Conservation (phyloP, 2,888 invertebrate species). For the Ceratothoa steindachneri region DNA sequence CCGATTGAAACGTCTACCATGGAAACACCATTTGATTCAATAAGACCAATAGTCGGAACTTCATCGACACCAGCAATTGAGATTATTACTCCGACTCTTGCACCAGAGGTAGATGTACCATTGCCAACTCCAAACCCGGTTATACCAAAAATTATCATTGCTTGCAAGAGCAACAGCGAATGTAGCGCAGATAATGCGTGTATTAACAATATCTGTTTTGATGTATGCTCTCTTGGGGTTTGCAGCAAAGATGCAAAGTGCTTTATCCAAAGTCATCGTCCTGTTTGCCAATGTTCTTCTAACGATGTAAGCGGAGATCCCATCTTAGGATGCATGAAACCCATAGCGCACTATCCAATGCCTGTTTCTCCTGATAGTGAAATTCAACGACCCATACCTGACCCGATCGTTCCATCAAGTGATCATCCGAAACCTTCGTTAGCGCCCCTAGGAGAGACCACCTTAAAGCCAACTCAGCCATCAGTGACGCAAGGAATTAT, state of each 20-base stretch:
- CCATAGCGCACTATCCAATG: slow-evolving; percentile 13
- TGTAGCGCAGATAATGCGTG: slow-evolving; percentile 72
- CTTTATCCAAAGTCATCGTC: slow-evolving; percentile 65
- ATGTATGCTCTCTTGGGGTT: slow-evolving; percentile 67
- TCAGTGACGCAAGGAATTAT: slow-evolving; percentile 19
- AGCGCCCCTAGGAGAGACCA: slow-evolving; percentile 23
- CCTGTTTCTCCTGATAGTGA: not conserved
- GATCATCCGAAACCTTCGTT: not conserved
- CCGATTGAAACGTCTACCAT: not conserved
- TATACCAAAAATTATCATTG: slow-evolving; percentile 59
- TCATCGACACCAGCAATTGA: slow-evolving; percentile 12
- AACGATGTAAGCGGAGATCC: slow-evolving; percentile 54
- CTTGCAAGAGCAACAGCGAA: slow-evolving; percentile 63
- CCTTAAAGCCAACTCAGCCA: slow-evolving; percentile 21
- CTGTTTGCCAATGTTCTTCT: slow-evolving; percentile 65
- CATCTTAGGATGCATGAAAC: not conserved
- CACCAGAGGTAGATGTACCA: slow-evolving; percentile 55
- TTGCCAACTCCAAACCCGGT: slow-evolving; percentile 22
- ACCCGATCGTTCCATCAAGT: not conserved
- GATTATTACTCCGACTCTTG: slow-evolving; percentile 20
- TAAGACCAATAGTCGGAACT: slow-evolving; percentile 20
- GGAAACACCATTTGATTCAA: slow-evolving; percentile 15
- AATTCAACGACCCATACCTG: not conserved
- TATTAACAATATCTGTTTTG: slow-evolving; percentile 67
- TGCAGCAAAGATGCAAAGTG: slow-evolving; percentile 78